Percentiles rank a stretch among this genome's conserved stretches.
Evolutionary conservation across 2,797 vertebrate species (phyloP).

Genomic region (Nannoperca australis): DNA sequence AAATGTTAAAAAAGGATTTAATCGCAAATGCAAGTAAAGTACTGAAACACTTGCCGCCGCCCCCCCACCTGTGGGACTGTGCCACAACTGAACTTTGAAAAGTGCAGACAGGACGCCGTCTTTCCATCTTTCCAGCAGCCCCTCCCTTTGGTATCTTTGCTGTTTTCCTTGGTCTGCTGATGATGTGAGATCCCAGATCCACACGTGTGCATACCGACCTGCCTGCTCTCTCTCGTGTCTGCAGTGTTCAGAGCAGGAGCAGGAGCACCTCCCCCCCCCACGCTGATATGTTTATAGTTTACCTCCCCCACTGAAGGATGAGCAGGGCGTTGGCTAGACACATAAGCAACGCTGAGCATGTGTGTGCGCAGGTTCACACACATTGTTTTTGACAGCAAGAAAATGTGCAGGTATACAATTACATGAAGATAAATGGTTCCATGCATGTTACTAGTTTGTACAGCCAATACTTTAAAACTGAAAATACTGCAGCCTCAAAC

Average conservation of each 20-base stretch:
- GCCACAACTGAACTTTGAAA: conserved; percentile 9
- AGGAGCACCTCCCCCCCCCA: neutral
- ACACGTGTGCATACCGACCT: neutral
- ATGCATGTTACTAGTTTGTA: neutral
- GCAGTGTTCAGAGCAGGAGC: conserved; percentile 7
- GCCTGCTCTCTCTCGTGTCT: neutral
- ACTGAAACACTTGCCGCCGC: too few relatives aligned
- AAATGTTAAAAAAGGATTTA: neutral
- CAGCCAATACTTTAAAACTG: neutral
- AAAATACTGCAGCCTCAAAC: conserved; percentile 43
- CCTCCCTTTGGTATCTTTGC: neutral
- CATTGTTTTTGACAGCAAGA: neutral
- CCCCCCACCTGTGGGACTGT: too few relatives aligned
- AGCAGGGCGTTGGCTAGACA: conserved; percentile 37
- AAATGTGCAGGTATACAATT: neutral
- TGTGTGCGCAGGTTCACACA: conserved; percentile 18
- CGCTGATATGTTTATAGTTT: conserved; percentile 6
- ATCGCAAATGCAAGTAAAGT: neutral
- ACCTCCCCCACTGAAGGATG: neutral
- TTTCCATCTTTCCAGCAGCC: neutral
- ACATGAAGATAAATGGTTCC: neutral
- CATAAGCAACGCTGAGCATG: conserved; percentile 1
- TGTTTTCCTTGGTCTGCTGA: conserved; percentile 2
- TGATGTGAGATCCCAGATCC: conserved; percentile 3
- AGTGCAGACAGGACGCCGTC: neutral